phyloP scores from a whole-genome alignment of 2,888 invertebrate genomes.

The Thereva nobilitata region DNA sequence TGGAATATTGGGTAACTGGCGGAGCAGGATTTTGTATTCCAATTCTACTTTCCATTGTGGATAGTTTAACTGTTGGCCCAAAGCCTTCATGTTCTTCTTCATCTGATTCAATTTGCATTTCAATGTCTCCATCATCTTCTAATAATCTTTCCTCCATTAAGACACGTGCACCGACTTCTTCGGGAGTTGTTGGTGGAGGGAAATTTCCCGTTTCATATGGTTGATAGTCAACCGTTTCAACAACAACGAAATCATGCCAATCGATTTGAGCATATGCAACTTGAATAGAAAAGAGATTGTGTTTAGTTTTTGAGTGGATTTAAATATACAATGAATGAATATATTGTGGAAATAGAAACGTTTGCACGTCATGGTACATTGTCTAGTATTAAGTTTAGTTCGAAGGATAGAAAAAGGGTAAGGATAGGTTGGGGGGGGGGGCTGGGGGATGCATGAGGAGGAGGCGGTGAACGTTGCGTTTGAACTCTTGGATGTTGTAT shows the following conservation, averaged over 20 bases:
- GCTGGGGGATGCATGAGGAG: no score
- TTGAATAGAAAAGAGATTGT: constrained; percentile 44
- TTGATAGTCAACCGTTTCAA: constrained; percentile 99
- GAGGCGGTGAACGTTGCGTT: no score
- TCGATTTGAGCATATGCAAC: constrained; percentile 97
- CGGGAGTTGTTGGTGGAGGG: constrained; percentile 95
- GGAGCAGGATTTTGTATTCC: constrained; percentile 56
- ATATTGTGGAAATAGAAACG: no score
- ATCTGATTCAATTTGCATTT: constrained; percentile 89
- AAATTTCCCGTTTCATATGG: constrained; percentile 94
- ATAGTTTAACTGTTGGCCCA: constrained; percentile 61
- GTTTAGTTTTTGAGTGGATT: background rate
- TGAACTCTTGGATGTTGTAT: no score
- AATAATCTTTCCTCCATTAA: constrained; percentile 83
- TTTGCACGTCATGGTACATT: no score
- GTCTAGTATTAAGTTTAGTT: no score
- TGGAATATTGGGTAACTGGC: constrained; percentile 48
- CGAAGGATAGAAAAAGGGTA: no score
- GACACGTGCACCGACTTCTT: constrained; percentile 94
- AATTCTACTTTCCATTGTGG: constrained; percentile 69
- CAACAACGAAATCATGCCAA: constrained; percentile 99
- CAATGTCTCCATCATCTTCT: constrained; percentile 78
- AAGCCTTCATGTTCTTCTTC: constrained; percentile 64
- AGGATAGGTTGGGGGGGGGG: no score
- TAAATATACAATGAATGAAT: no score